These are phyloP conservation scores for Gallinago solitaria DNA, from an alignment of 2,797 vertebrate species.

Conservation along the genomic window DNA sequence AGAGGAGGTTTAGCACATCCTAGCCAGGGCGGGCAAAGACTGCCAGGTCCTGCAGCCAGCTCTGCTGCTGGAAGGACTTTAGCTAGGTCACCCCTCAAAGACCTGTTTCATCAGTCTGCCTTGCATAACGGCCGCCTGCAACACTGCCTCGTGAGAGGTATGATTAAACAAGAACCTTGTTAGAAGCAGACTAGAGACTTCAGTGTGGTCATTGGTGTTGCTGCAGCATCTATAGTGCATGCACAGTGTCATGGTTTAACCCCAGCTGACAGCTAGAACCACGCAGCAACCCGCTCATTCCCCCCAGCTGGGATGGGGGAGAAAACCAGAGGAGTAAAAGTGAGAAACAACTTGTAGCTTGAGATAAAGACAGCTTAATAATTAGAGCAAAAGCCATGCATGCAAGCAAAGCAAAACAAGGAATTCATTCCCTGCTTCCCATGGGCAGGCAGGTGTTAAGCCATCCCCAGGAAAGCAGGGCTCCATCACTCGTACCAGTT, in stretches of 20 bases:
- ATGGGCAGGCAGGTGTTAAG: neutral
- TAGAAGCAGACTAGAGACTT: neutral
- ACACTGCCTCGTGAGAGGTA: neutral
- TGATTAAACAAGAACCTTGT: neutral
- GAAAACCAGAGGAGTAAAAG: neutral
- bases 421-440: neutral
- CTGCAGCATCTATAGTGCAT: accelerated
- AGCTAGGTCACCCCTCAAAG: neutral
- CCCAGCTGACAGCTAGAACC: neutral
- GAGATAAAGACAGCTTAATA: neutral
- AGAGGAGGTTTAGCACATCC: neutral
- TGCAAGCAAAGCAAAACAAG: neutral
- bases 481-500: neutral
- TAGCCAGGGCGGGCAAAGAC: neutral
- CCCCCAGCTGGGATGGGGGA: neutral
- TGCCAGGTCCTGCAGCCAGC: neutral
- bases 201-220: neutral
- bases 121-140: accelerated
- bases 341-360: neutral
- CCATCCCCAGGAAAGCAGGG: neutral
- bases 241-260: neutral
- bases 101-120: neutral
- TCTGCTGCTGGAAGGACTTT: neutral
- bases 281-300: neutral
- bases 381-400: neutral